Percentiles rank a stretch among this genome's conserved stretches.
phyloP scores from a whole-genome alignment of 2,113 vertebrate species.

The Arvicanthis niloticus region DNA sequence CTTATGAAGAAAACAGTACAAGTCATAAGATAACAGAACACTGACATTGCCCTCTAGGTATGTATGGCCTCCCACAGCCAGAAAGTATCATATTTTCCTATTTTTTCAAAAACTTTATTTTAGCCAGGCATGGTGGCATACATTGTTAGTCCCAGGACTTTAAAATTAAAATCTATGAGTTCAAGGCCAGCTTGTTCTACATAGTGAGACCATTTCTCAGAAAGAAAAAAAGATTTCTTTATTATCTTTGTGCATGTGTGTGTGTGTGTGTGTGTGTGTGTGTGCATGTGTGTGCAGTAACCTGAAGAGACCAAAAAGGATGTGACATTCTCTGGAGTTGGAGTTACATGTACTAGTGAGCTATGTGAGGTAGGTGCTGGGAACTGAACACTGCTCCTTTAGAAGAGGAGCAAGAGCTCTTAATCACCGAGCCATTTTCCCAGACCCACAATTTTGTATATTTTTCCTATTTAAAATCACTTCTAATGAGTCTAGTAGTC shows the following conservation, averaged over 20 bases:
- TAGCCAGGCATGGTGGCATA: background rate
- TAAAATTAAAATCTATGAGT: background rate
- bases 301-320: background rate
- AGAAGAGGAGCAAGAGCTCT: background rate
- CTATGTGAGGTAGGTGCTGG: background rate
- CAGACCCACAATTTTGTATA: background rate
- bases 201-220: background rate
- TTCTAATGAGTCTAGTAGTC: background rate
- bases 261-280: background rate
- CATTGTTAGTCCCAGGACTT: background rate
- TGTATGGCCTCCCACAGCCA: background rate
- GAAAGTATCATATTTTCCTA: background rate
- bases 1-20: background rate
- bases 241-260: background rate
- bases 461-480: background rate
- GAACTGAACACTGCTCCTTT: background rate
- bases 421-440: background rate
- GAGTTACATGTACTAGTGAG: background rate
- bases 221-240: background rate
- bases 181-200: background rate
- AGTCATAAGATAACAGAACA: background rate
- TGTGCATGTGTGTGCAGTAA: background rate
- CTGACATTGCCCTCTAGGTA: background rate
- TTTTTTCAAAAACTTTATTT: background rate
- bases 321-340: background rate